These are phyloP conservation scores for Scelioninae gen. 1 DNA, from an alignment of 2,888 invertebrate species.

Conservation along the genomic window DNA sequence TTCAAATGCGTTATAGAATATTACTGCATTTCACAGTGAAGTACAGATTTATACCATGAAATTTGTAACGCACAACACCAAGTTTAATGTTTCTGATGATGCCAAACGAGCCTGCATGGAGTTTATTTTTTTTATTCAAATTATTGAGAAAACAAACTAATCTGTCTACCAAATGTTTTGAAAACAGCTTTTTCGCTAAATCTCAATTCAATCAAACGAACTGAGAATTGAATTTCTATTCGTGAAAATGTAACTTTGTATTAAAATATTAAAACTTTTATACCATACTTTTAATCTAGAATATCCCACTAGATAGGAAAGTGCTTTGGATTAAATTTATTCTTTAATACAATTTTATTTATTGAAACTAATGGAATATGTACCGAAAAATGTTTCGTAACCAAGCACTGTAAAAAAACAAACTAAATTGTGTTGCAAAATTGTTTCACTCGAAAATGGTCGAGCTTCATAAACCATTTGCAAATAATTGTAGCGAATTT, in stretches of 20 bases:
- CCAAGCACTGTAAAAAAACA: not conserved
- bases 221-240: not conserved
- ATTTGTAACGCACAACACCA: conserved; percentile 8
- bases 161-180: not conserved
- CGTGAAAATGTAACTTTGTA: not conserved
- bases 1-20: conserved; percentile 57
- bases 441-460: too few relatives aligned
- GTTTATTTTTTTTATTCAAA: too few relatives aligned
- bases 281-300: conserved; percentile 9
- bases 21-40: conserved; percentile 23
- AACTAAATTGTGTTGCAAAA: too few relatives aligned
- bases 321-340: conserved; percentile 19
- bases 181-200: not conserved
- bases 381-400: conserved; percentile 9
- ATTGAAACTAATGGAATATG: conserved; percentile 15
- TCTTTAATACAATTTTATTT: conserved; percentile 18
- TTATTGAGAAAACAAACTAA: too few relatives aligned
- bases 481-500: too few relatives aligned
- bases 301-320: conserved; percentile 14
- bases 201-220: not conserved
- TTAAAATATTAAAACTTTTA: conserved; percentile 17
- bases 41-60: conserved; percentile 41
- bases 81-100: conserved; percentile 19
- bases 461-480: too few relatives aligned
- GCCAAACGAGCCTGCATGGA: not conserved